Conservation (phyloP, 2,797 vertebrate genomes). For the Neomorphus geoffroyi region DNA sequence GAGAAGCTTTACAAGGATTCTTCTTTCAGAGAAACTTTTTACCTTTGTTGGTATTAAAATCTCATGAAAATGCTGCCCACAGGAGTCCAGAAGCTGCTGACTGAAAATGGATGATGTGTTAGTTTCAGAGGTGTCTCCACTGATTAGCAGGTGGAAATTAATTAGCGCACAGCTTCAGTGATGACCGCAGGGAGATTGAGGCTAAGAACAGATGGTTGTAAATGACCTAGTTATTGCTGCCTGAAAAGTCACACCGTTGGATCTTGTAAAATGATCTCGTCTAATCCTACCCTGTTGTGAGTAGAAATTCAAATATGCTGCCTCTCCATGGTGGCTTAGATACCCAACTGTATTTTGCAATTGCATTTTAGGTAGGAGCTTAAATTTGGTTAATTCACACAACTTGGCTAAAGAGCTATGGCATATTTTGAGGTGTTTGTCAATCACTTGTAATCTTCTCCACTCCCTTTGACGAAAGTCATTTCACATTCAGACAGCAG, state of each 20-base stretch:
- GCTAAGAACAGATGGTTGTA: constrained; percentile 42
- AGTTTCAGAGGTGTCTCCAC: not conserved
- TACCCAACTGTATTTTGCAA: constrained; percentile 2
- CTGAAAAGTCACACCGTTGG: not conserved
- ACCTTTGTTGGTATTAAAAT: not conserved
- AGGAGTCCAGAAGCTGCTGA: not conserved
- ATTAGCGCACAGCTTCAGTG: not conserved
- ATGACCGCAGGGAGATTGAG: not conserved
- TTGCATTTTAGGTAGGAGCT: not conserved
- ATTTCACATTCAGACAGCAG: not conserved
- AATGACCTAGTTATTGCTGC: constrained; percentile 56
- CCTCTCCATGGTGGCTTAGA: not conserved
- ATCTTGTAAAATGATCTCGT: not conserved
- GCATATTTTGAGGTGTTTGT: not conserved
- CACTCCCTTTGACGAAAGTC: rapidly evolving
- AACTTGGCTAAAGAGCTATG: not conserved
- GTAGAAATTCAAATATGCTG: constrained; percentile 14
- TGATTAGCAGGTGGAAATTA: constrained; percentile 36
- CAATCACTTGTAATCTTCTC: not conserved
- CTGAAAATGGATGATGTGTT: not conserved
- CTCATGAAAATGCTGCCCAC: not conserved
- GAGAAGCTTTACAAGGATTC: not conserved
- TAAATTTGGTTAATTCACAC: not conserved
- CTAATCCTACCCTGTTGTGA: not conserved
- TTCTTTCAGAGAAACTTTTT: not conserved